Evolutionary conservation across 2,113 vertebrate genomes (phyloP), one percentile per base, ranked within the genome.

Genomic region (Zosterops borbonicus): DNA sequence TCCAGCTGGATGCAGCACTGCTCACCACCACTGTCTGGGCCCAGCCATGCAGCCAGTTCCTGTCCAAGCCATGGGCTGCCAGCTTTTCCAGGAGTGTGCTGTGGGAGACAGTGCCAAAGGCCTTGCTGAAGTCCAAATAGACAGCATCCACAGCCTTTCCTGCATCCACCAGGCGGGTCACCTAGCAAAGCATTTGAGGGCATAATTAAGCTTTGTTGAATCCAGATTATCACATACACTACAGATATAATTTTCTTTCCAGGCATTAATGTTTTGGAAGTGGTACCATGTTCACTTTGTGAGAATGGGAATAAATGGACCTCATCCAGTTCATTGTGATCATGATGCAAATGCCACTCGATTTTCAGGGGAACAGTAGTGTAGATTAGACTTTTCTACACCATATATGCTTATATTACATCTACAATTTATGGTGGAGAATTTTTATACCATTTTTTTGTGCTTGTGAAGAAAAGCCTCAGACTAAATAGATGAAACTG

Each of bases 91-190:
- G 59, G 23, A 17, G 8, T 4, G 3, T 42, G 10, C 29, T 63
- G 75, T 27, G 46, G 35, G 10, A n/a, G 13, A 27, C 23, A 63
- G 37, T 20, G 37, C 6, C 59, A 42, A 52, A 78, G 24, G 47
- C 29, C 37, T 10, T n/a, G 18, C 37, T 52, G 47, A 28, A 63
- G 8, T 42, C 14, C 37, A 63, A 3, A 4, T 4, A 52, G 2
- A 22, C 18, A n/a, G 42, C 23, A 78, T 14, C 23, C 75, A 64
- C 24, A 78, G 47, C 23, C 29, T 12, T 63, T 9, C 18, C 29
- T 2, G 1, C 46, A 42, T 28, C 18, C 37, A 17, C 8, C 4
- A 42, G 31, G 18, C 0, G 0, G 13, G 59, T 21, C 13, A 52
- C 59, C 19, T 23, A 62, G 19, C 18, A 83, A 88, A 83, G 4